Evolutionary conservation across 2,888 invertebrate genomes (phyloP).

Genomic region (Tipula lateralis): DNA sequence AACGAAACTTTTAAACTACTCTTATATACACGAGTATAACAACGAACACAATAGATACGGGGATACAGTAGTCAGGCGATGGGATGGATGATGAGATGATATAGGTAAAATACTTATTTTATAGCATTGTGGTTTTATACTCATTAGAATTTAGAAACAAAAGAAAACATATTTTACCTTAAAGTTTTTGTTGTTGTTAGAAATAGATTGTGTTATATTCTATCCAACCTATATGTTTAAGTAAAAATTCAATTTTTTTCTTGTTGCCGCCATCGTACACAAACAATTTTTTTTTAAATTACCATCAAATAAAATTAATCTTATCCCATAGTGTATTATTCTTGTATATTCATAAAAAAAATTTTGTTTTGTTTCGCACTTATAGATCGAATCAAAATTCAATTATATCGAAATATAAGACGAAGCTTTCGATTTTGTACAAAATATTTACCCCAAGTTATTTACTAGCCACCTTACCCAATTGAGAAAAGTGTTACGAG

Average conservation of each 20-base stretch:
- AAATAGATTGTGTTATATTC: not conserved
- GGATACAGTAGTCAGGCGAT: not conserved
- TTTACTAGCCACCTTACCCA: not conserved
- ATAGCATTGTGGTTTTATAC: not conserved
- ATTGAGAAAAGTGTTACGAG: not conserved
- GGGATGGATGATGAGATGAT: not conserved
- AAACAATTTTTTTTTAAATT: not conserved
- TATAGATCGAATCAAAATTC: not conserved
- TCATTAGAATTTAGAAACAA: not conserved
- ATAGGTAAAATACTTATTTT: not conserved
- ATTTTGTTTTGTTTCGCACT: not conserved
- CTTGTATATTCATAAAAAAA: not conserved
- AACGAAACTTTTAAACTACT: not conserved
- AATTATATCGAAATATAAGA: not conserved
- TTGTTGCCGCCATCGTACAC: not conserved
- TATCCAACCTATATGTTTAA: not conserved
- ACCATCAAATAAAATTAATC: not conserved
- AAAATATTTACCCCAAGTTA: not conserved
- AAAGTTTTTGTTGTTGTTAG: not conserved
- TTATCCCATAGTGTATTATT: not conserved
- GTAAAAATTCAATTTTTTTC: not conserved
- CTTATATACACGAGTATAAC: not conserved
- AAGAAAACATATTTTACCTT: not conserved
- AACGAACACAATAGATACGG: not conserved
- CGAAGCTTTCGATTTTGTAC: not conserved